Conservation (phyloP, 2,797 vertebrate genomes). For the Myiotriccus ornatus region DNA sequence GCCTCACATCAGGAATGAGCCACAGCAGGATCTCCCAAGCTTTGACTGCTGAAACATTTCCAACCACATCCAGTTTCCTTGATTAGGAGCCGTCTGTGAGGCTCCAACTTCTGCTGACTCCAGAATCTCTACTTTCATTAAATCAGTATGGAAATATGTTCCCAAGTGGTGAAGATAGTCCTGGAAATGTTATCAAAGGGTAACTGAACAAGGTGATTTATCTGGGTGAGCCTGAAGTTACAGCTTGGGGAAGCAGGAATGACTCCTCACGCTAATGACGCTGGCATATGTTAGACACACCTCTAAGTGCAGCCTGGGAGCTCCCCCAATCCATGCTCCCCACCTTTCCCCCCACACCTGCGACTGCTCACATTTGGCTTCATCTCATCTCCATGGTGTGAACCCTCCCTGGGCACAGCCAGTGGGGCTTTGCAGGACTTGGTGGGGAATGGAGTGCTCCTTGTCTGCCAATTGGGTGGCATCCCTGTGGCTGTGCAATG, state of each 20-base stretch:
- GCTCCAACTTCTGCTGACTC: constrained; percentile 37
- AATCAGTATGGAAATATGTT: constrained; percentile 45
- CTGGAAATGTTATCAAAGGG: constrained; percentile 29
- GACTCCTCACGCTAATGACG: neutral
- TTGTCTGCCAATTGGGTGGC: neutral
- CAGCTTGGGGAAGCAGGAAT: neutral
- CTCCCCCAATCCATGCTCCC: neutral
- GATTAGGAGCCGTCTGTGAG: neutral
- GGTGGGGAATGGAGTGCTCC: neutral
- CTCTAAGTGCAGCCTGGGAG: neutral
- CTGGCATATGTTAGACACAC: neutral
- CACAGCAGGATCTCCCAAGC: constrained; percentile 2
- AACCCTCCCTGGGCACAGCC: neutral
- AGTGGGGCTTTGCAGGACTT: neutral
- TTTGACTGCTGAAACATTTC: constrained; percentile 10
- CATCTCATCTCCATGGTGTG: neutral
- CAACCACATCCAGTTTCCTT: constrained; percentile 47
- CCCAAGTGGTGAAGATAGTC: constrained; percentile 16
- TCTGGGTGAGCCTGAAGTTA: neutral
- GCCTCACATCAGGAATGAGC: constrained; percentile 13
- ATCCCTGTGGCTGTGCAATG: neutral
- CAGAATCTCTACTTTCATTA: constrained; percentile 25
- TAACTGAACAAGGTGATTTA: constrained; percentile 4
- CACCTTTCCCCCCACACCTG: neutral
- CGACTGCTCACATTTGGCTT: neutral